phyloP scores from a whole-genome alignment of 2,888 invertebrate genomes.

The Pristionchus mayeri region DNA sequence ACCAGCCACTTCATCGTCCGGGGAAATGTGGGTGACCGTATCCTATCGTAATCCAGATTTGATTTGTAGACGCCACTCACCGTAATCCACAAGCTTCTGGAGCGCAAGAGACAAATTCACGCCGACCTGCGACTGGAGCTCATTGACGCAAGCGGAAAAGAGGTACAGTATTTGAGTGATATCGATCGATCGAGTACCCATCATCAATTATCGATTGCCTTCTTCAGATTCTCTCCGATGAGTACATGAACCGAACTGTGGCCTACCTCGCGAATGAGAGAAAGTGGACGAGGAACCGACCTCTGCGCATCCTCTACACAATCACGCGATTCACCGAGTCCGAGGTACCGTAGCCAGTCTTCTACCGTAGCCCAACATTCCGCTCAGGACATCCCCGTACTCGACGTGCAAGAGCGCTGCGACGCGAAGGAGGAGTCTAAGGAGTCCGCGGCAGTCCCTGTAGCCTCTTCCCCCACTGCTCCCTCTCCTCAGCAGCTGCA shows the following conservation, averaged over 20 bases:
- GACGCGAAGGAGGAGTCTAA: background rate
- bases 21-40: constrained; percentile 33
- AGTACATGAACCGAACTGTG: constrained; percentile 3
- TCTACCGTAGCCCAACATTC: background rate
- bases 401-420: background rate
- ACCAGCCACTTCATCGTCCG: background rate
- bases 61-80: constrained; percentile 27
- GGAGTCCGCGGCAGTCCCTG: background rate
- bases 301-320: constrained; percentile 24
- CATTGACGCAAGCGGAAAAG: background rate
- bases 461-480: background rate
- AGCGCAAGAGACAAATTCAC: background rate
- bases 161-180: background rate
- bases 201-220: background rate
- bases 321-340: background rate
- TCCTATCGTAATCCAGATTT: background rate
- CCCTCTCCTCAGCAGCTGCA: constrained; percentile 3
- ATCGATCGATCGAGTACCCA: background rate
- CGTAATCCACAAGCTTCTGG: constrained; percentile 5
- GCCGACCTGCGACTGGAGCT: constrained; percentile 14
- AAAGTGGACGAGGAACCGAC: background rate
- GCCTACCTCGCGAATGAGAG: constrained; percentile 1
- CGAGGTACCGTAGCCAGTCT: background rate
- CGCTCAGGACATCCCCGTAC: constrained; percentile 27
- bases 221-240: constrained; percentile 26